phyloP scores from a whole-genome alignment of 2,888 invertebrate species.

The Lasioglossum leucozonium region DNA sequence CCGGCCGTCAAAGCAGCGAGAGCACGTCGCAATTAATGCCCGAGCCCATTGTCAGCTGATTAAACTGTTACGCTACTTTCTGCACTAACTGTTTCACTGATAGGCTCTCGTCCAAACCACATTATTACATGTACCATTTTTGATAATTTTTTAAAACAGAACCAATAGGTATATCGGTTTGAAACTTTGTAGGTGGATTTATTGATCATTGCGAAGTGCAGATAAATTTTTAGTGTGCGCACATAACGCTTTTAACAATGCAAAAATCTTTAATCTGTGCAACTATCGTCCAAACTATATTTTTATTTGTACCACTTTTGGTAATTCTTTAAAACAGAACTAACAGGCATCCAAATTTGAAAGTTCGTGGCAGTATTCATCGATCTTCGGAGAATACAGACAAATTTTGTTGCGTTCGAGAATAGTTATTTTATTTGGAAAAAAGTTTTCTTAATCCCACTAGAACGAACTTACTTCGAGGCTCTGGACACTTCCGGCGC shows the following conservation, averaged over 20 bases:
- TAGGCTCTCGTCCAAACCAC: not conserved
- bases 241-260: not conserved
- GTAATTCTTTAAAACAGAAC: not conserved
- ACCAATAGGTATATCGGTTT: no score
- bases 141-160: not conserved
- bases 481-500: not conserved
- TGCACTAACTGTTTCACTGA: not conserved
- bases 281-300: not conserved
- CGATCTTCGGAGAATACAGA: not conserved
- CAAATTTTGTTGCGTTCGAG: not conserved
- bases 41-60: not conserved
- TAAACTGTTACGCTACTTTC: conserved; percentile 6
- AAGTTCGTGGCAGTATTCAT: not conserved
- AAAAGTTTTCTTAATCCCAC: not conserved
- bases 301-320: not conserved
- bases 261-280: not conserved
- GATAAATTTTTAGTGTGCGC: not conserved
- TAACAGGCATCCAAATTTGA: not conserved
- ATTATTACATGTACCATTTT: not conserved
- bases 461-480: not conserved
- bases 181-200: not conserved
- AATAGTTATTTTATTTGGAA: not conserved
- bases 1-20: not conserved
- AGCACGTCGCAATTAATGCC: not conserved
- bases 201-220: not conserved